Evolutionary conservation across 2,888 invertebrate genomes (phyloP), one percentile per base, ranked within the genome.

Genomic region (Papilio gigon): DNA sequence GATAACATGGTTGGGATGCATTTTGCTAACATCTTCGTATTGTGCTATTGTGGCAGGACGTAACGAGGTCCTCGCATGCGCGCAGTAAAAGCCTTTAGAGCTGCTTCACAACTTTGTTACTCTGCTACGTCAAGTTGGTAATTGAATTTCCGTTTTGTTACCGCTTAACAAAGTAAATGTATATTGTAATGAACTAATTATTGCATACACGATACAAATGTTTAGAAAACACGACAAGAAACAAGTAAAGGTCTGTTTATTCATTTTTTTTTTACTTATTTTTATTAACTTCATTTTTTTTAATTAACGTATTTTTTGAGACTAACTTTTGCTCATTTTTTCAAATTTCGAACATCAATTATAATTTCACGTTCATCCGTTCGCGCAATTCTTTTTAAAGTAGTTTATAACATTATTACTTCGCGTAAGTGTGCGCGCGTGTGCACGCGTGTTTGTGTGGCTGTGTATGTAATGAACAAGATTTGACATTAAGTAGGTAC

Each of bases 131-230:
- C 27, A 40, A 62, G 61, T 62, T 62, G n/a, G 27, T 62, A 62
- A 62, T 62, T 44, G 61, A 25, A 62, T 62, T 62, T 62, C 61
- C 61, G 27, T 25, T 62, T 62, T 44, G 44, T 62, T 44, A 44
- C 17, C 30, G 61, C 27, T 42, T 40, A 53, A 53, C 53, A 17
- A 56, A 56, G n/a, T 56, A n/a, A 12, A 37, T 12, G 3, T 6
- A 11, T 4, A 17, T 30, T 56, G 22, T 17, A 30, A 30, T 56
- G 30, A 56, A 56, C 30, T 30, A 56, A 56, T 30, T 30, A 17
- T 8, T 30, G 20, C 9, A 22, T 22, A 22, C 1, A 47, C 22
- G 4, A 9, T 47, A 44, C 2, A 11, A n/a, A 42, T 35, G 11
- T 35, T 8, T 35, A 35, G 8, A 42, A 1, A 20, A 20, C 9